Base-by-base conservation (phyloP, 1,140 invertebrate genomes). In the Drosophila repleta region DNA sequence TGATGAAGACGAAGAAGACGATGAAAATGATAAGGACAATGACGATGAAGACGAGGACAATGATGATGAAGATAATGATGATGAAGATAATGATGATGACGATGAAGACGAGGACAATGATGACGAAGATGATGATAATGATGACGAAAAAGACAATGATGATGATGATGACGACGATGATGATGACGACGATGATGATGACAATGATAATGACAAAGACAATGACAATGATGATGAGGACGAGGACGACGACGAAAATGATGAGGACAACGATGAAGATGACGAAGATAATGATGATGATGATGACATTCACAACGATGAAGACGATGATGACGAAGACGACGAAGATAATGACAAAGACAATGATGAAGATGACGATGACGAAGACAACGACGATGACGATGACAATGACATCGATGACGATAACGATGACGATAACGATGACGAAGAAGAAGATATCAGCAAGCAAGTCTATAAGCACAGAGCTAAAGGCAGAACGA, bases 221-320 rank as follows among this genome's bases (percentile, higher is more conserved):
- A n/a, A 93, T 49, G 92, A 94, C 60, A 90, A 93, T 24, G 90
- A 93, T n/a, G 84, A 92, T 18, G 80, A 90, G 29, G 75, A 84
- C 39, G 80, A 92, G 21, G 21, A 73, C 0, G 82, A 91, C 29
- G 66, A 90, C 2, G 79, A 89, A 17, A 70, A 91, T 0, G 37
- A 76, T 7, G 43, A 79, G 0, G 17, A 76, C 3, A 45, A 70
- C 0, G 81, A 93, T 8, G 21, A 63, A 1, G 35, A 66, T 5
- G 39, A 62, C 0, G 53, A 76, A 0, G 20, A 71, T 1, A 21
- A 75, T 0, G 26, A 78, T 0, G 45, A 65, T 1, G 92, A 93
- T 71, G 91, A 93, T 53, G 92, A 94, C 67, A 90, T 93, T 58
- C 92, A 94, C 13, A 7, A 61, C 1, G 7, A 29, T 6, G 32